A percentile compares a stretch with the other conserved stretches of the same genome.
Conservation (phyloP, 2,113 vertebrate genomes). For the Lampris incognitus region DNA sequence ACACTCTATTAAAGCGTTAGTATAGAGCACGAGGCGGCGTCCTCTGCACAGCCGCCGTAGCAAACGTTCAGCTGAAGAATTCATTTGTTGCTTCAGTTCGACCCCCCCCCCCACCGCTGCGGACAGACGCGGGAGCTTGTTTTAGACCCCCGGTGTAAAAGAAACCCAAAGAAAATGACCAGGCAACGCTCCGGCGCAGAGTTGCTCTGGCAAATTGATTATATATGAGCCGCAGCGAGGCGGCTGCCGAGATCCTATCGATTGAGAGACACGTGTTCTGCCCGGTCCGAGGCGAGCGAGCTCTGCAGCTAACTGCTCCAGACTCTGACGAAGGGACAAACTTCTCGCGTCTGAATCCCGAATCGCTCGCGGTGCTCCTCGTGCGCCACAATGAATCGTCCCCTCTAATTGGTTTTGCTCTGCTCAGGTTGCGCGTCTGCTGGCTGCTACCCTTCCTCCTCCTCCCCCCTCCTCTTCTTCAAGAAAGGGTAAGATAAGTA, state of each 20-base stretch:
- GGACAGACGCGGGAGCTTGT: constrained; percentile 54
- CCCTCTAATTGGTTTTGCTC: no score
- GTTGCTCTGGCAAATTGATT: constrained; percentile 55
- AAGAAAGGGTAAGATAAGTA: no score
- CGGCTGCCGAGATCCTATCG: constrained; percentile 48
- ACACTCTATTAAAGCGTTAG: constrained; percentile 44
- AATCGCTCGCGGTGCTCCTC: not conserved
- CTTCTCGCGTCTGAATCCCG: constrained; percentile 34
- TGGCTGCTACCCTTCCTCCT: no score
- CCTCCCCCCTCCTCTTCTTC: no score
- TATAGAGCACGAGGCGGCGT: constrained; percentile 39
- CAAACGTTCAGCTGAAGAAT: constrained; percentile 51
- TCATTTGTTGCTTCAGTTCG: constrained; percentile 53
- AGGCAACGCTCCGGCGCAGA: constrained; percentile 24
- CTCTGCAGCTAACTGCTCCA: constrained; percentile 12
- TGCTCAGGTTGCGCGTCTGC: no score
- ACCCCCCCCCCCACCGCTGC: constrained; percentile 15
- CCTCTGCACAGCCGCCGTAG: constrained; percentile 44
- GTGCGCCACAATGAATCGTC: no score
- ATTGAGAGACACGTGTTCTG: constrained; percentile 46
- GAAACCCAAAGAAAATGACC: not conserved
- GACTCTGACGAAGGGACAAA: constrained; percentile 46
- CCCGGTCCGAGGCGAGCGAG: constrained; percentile 13
- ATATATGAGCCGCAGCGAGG: constrained; percentile 55
- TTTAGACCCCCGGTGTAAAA: constrained; percentile 20